A percentile compares a stretch with the other conserved stretches of the same genome.
These are phyloP conservation scores for Xestia c-nigrum DNA, from an alignment of 2,888 invertebrate species.

Conservation along the genomic window DNA sequence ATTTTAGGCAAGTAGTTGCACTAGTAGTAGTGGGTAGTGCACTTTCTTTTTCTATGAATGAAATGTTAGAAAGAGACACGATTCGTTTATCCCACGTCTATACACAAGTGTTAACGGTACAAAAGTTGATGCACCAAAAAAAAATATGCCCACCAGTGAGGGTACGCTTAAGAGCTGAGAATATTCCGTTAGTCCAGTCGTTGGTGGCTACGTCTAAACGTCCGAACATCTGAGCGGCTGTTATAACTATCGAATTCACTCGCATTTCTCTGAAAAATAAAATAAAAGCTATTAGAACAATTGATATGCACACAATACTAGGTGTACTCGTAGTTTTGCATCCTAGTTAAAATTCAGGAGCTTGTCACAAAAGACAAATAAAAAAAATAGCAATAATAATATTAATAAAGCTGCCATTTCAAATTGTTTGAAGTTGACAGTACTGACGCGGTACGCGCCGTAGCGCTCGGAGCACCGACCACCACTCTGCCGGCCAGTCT, in stretches of 20 bases:
- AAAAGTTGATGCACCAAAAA: conserved; percentile 92
- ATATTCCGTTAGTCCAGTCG: conserved; percentile 99
- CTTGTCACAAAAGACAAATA: no score
- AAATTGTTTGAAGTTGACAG: no score
- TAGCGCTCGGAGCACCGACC: no score
- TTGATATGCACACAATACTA: not conserved
- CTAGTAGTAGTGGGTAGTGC: not conserved
- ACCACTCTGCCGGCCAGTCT: no score
- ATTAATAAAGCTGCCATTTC: no score
- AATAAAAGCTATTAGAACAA: not conserved
- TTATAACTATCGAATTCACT: conserved; percentile 99
- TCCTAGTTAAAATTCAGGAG: no score
- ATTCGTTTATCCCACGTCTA: not conserved
- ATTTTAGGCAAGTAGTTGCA: not conserved
- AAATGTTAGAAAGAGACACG: not conserved
- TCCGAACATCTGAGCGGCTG: conserved; percentile 99
- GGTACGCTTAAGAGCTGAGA: conserved; percentile 98
- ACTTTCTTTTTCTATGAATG: conserved; percentile 15
- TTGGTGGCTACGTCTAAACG: conserved; percentile 98
- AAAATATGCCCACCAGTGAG: conserved; percentile 96
- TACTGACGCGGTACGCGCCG: no score
- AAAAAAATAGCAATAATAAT: no score
- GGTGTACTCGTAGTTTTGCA: no score
- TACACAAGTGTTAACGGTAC: not conserved
- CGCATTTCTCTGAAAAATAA: conserved; percentile 95